Conservation (phyloP, 2,888 invertebrate species). For the Phortica magna region DNA sequence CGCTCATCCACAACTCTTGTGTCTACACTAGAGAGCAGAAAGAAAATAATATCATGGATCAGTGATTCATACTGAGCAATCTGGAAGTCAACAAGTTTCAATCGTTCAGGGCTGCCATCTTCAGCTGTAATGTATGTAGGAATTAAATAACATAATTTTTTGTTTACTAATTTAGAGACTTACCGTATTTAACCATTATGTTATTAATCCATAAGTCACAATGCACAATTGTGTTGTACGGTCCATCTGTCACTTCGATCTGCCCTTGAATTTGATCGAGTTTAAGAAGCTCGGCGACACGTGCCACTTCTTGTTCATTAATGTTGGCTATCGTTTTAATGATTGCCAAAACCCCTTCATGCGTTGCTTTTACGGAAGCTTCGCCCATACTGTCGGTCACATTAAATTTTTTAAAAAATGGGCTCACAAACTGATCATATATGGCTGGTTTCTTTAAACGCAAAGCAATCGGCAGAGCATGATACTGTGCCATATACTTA, state of each 20-base stretch:
- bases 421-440: conserved; percentile 77
- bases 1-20: conserved; percentile 77
- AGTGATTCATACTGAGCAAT: conserved; percentile 80
- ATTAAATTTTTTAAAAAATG: conserved; percentile 73
- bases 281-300: conserved; percentile 59
- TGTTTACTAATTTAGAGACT: not conserved
- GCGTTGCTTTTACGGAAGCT: conserved; percentile 49
- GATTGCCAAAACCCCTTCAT: conserved; percentile 55
- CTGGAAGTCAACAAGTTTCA: conserved; percentile 82
- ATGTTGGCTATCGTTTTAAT: conserved; percentile 51
- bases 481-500: conserved; percentile 80
- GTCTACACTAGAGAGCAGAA: conserved; percentile 80
- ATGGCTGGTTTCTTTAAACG: conserved; percentile 78
- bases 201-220: conserved; percentile 83
- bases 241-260: conserved; percentile 70
- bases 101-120: conserved; percentile 76
- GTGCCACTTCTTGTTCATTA: conserved; percentile 52
- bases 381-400: conserved; percentile 47
- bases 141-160: not conserved
- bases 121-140: conserved; percentile 53
- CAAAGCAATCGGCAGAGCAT: conserved; percentile 81
- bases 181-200: conserved; percentile 80
- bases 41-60: conserved; percentile 80
- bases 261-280: conserved; percentile 54
- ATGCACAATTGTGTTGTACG: conserved; percentile 80